Conservation (phyloP, 2,113 vertebrate species). For the Coreoperca whiteheadi region DNA sequence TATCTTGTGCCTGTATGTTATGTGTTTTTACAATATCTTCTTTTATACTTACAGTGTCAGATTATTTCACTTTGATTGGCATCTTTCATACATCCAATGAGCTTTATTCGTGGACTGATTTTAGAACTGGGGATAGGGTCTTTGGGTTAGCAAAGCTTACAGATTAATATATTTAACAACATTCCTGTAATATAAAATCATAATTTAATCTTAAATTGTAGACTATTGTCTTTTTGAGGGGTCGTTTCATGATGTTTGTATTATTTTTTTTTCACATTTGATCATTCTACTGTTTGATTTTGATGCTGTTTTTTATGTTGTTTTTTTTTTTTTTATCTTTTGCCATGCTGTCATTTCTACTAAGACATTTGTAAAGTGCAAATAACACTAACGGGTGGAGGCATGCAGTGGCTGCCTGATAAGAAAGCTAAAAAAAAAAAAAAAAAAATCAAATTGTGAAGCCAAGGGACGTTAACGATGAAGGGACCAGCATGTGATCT, state of each 20-base stretch:
- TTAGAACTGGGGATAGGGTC: slow-evolving; percentile 13
- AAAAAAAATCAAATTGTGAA: slow-evolving; percentile 20
- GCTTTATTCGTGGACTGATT: slow-evolving; percentile 58
- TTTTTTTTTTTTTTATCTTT: slow-evolving; percentile 32
- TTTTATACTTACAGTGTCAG: slow-evolving; percentile 17
- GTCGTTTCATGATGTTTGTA: slow-evolving; percentile 28
- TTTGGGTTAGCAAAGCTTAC: slow-evolving; percentile 31
- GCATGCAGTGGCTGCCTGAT: background rate
- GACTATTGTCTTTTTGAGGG: slow-evolving; percentile 43
- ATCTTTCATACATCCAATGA: slow-evolving; percentile 38
- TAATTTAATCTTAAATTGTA: slow-evolving; percentile 63
- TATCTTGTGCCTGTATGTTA: slow-evolving; percentile 52
- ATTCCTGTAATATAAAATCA: slow-evolving; percentile 69
- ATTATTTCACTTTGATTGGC: slow-evolving; percentile 36
- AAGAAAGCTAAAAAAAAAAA: background rate
- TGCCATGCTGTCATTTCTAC: slow-evolving; percentile 47
- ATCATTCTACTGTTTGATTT: slow-evolving; percentile 52
- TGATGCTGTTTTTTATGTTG: slow-evolving; percentile 14
- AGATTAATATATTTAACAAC: slow-evolving; percentile 79
- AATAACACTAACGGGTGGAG: slow-evolving; percentile 40
- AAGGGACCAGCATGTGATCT: slow-evolving; percentile 38
- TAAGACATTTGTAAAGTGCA: slow-evolving; percentile 30
- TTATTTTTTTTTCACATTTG: slow-evolving; percentile 43
- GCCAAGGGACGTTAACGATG: slow-evolving; percentile 1
- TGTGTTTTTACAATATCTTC: slow-evolving; percentile 14